Evolutionary conservation across 2,113 vertebrate species (phyloP).

Genomic region (Datnioides undecimradiatus): DNA sequence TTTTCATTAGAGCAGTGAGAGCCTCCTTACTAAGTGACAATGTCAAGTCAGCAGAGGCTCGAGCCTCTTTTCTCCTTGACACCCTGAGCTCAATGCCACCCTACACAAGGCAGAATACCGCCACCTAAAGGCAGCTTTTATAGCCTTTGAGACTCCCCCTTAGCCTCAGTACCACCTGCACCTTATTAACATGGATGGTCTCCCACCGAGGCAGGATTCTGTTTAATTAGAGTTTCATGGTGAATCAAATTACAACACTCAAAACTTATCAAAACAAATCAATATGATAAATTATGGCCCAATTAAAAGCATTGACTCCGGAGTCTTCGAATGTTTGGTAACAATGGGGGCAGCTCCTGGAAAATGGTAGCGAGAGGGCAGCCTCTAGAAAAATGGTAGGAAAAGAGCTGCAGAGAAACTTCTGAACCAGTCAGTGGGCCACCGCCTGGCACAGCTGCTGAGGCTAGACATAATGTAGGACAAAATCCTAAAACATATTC

Average conservation of each 20-base stretch:
- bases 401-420: constrained; percentile 9
- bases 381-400: not conserved
- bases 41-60: constrained; percentile 51
- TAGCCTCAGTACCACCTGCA: constrained; percentile 38
- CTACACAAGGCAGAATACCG: constrained; percentile 80
- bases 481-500: constrained; percentile 60
- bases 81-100: constrained; percentile 33
- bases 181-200: constrained; percentile 39
- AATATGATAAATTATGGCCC: constrained; percentile 46
- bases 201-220: constrained; percentile 25
- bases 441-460: constrained; percentile 33
- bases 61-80: constrained; percentile 46
- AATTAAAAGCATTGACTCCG: constrained; percentile 39
- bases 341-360: constrained; percentile 8
- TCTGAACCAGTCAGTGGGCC: constrained; percentile 43
- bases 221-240: constrained; percentile 44
- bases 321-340: constrained; percentile 22
- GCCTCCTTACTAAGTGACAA: constrained; percentile 28
- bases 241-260: constrained; percentile 54
- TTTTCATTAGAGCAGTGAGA: constrained; percentile 36
- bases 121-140: constrained; percentile 83
- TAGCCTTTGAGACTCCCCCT: constrained; percentile 47
- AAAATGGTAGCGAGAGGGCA: not conserved
- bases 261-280: constrained; percentile 55
- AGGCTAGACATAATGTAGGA: constrained; percentile 51